Conservation (phyloP, 1,140 invertebrate species). For the Drosophila melanica region DNA sequence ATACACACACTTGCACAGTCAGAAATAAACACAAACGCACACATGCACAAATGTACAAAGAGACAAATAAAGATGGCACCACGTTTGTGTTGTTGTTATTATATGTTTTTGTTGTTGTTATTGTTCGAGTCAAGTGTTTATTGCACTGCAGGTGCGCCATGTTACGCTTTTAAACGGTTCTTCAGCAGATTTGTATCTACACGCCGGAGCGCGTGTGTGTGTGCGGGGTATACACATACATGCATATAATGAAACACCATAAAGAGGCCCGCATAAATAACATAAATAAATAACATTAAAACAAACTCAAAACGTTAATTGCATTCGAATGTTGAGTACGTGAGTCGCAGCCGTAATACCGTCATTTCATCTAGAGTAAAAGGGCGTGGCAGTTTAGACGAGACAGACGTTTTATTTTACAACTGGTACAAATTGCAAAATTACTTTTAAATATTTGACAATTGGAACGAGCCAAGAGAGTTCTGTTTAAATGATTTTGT, state of each 20-base stretch:
- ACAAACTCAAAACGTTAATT: conserved; percentile 57
- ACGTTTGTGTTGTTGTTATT: conserved; percentile 10
- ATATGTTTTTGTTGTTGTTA: conserved; percentile 26
- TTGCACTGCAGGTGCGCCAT: conserved; percentile 52
- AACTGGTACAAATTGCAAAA: conserved; percentile 25
- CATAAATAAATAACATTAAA: conserved; percentile 61
- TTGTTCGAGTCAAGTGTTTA: conserved; percentile 47
- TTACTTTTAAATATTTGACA: conserved; percentile 1
- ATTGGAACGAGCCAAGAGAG: too few species aligned
- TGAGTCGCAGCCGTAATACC: conserved; percentile 41
- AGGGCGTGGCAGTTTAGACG: conserved; percentile 37
- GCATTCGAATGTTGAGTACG: conserved; percentile 51
- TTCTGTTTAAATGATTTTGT: too few species aligned
- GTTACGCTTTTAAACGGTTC: conserved; percentile 54
- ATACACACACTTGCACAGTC: conserved; percentile 6
- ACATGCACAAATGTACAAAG: conserved; percentile 3
- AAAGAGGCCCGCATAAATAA: conserved; percentile 48
- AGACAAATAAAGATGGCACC: conserved; percentile 43
- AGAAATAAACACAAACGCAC: conserved; percentile 3
- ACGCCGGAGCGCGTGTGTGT: background rate
- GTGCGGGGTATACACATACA: background rate
- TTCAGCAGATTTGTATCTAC: conserved; percentile 40
- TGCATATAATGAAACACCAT: conserved; percentile 25
- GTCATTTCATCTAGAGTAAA: background rate
- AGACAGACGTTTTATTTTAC: conserved; percentile 13